Base-by-base conservation (phyloP, 2,888 invertebrate species). In the Plebejus argus region DNA sequence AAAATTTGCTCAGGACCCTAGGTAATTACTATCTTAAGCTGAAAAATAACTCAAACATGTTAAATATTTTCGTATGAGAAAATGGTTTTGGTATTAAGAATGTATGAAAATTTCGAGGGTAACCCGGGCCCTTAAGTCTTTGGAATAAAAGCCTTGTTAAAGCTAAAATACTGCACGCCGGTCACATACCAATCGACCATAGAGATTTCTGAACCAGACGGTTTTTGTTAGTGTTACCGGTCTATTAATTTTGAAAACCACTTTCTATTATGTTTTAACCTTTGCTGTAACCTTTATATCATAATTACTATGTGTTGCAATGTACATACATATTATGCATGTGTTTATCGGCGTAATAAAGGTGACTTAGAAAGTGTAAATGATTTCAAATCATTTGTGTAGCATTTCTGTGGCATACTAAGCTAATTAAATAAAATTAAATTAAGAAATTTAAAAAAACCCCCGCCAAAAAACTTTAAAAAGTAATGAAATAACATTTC, bases 181-280 rank as follows among this genome's bases (percentile, higher is more conserved):
- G 8, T 45, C 75, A 79, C 78, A 74, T 79, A 78, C 76, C 71
- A 81, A 79, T 72, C 80, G 79, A 79, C 79, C 79, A 77, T 81
- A 81, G 81, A 80, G 80, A 80, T 81, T 76, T 82, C 77, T 82
- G 85, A 85, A 83, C 85, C 83, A 86, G 84, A 84, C 86, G 82
- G 82, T 87, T 85, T 84, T 83, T 84, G 84, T 85, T 84, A 85
- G 83, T 84, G 80, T 89, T 85, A 83, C 79, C 84, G 83, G 82
- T 86, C 84, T 85, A 83, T 82, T 84, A 82, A 83, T 82, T 78
- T 70, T 76, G 33, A 76, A 79, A 56, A 76, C 81, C 79, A 81
- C 81, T 81, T 81, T 81, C 81, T 78, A 81, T 77, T 80, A 74
- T 76, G 72, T 45, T 76, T n/a, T 23, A 61, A 77, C 77, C 77